These are phyloP conservation scores for Tanaodytes sp. DNA, from an alignment of 2,888 invertebrate species.

Conservation along the genomic window DNA sequence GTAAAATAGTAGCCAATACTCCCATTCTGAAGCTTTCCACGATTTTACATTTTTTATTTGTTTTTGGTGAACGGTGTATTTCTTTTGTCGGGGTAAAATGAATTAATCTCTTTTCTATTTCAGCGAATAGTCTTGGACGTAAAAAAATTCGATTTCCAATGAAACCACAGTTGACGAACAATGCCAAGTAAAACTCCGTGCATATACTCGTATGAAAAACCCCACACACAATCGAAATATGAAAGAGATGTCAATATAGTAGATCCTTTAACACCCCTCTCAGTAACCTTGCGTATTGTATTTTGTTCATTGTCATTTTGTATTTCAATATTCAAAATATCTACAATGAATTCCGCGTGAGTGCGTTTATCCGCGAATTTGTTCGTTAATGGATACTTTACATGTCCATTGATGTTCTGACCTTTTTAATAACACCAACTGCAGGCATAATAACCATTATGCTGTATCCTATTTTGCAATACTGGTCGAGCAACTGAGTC, in stretches of 20 bases:
- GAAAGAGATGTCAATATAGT: constrained; percentile 9
- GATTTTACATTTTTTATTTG: constrained; percentile 11
- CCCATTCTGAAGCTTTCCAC: constrained; percentile 44
- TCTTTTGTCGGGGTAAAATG: constrained; percentile 21
- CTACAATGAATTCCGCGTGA: constrained; percentile 2
- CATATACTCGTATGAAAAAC: constrained; percentile 12
- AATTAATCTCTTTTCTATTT: constrained; percentile 7
- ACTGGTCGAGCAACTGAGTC: constrained; percentile 1
- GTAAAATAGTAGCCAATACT: constrained; percentile 22
- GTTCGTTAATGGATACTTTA: not conserved
- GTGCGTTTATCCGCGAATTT: not conserved
- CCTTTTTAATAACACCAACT: constrained; percentile 3
- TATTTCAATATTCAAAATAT: constrained; percentile 2
- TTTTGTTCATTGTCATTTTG: constrained; percentile 10
- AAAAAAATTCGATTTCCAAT: constrained; percentile 23
- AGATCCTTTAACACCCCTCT: constrained; percentile 33
- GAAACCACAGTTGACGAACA: constrained; percentile 25
- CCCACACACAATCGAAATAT: constrained; percentile 43
- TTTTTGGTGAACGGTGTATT: constrained; percentile 13
- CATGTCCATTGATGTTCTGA: not conserved
- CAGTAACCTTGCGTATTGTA: not conserved
- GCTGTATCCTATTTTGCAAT: not conserved
- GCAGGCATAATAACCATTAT: not conserved
- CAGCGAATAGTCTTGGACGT: not conserved
- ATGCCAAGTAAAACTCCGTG: constrained; percentile 42